These are phyloP conservation scores for Drosophila seguyi DNA, from an alignment of 1,140 invertebrate genomes.

Conservation along the genomic window DNA sequence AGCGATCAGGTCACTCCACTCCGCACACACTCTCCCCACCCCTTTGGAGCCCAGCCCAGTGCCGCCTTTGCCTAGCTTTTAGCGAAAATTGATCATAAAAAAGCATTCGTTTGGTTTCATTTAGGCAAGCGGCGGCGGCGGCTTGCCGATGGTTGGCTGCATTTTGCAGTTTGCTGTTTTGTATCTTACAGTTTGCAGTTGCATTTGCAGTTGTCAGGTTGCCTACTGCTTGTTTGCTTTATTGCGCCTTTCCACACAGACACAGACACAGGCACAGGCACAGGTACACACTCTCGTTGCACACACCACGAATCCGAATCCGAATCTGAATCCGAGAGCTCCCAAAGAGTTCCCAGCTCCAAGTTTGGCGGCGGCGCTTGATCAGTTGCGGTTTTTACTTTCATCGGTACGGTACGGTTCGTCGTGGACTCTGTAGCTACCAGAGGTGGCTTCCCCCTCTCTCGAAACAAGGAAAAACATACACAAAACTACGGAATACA, in stretches of 20 bases:
- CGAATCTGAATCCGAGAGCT: conserved; percentile 21
- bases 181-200: conserved; percentile 34
- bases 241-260: conserved; percentile 59
- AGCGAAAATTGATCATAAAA: conserved; percentile 63
- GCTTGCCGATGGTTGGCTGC: conserved; percentile 21
- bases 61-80: conserved; percentile 19
- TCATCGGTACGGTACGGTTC: conserved; percentile 82
- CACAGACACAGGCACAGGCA: neutral
- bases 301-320: conserved; percentile 18
- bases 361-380: conserved; percentile 63
- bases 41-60: conserved; percentile 2
- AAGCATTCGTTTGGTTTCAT: conserved; percentile 68
- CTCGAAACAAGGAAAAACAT: neutral
- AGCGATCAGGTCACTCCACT: conserved; percentile 55
- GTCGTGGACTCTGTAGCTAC: conserved; percentile 10
- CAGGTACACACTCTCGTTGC: neutral
- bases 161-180: conserved; percentile 19
- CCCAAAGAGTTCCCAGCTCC: conserved; percentile 49
- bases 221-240: conserved; percentile 73
- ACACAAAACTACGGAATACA: neutral
- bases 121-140: conserved; percentile 31
- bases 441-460: neutral
- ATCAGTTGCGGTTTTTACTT: conserved; percentile 85
- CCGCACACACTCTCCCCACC: too few species aligned
- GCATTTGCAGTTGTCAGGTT: conserved; percentile 57